A percentile compares a stretch with the other conserved stretches of the same genome.
These are phyloP conservation scores for Drosophila ezoana DNA, from an alignment of 2,888 invertebrate genomes.

Conservation along the genomic window DNA sequence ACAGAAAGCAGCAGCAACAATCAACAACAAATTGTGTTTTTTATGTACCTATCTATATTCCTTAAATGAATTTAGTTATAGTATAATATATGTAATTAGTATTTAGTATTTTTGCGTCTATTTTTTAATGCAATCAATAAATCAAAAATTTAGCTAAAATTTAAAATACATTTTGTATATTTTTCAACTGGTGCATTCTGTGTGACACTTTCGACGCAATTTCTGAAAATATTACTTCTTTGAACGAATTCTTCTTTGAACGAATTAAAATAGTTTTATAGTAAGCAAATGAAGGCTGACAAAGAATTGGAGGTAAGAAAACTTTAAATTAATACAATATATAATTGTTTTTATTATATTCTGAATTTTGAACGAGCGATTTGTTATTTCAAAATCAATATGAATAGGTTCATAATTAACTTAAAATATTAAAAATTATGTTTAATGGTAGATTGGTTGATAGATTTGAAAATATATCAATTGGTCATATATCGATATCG, in stretches of 20 bases:
- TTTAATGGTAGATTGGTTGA: no score
- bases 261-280: no score
- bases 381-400: no score
- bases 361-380: no score
- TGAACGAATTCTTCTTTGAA: no score
- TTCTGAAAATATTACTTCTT: neutral
- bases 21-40: slow-evolving; percentile 51
- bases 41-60: slow-evolving; percentile 60
- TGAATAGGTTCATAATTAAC: no score
- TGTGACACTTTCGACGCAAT: neutral
- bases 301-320: neutral
- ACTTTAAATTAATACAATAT: neutral
- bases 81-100: slow-evolving; percentile 48
- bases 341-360: neutral
- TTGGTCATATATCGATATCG: no score
- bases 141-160: slow-evolving; percentile 48
- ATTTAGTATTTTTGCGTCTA: slow-evolving; percentile 52
- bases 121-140: slow-evolving; percentile 62
- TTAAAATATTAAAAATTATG: no score
- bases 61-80: slow-evolving; percentile 58
- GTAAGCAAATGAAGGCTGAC: neutral
- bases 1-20: slow-evolving; percentile 38
- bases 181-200: neutral
- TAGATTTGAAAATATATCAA: no score
- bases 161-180: neutral